Evolutionary conservation across 2,888 invertebrate genomes (phyloP).

Genomic region (Tromatobia lineatoria): DNA sequence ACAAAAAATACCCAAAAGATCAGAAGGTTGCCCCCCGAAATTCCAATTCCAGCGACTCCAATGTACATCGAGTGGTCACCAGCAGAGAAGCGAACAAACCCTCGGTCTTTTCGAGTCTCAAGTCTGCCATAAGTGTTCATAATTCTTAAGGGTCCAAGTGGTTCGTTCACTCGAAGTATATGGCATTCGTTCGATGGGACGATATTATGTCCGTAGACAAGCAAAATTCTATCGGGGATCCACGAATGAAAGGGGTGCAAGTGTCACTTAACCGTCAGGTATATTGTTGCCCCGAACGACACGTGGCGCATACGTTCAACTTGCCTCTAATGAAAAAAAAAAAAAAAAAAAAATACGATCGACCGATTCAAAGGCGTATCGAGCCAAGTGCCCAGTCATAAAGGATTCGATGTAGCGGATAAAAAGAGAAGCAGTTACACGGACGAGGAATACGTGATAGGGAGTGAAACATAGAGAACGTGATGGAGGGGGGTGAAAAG

Average conservation of each 20-base stretch:
- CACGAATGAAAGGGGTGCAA: constrained; percentile 27
- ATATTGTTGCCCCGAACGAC: constrained; percentile 68
- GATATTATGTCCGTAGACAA: not conserved
- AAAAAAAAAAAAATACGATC: constrained; percentile 74
- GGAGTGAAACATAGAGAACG: constrained; percentile 53
- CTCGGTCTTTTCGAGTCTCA: constrained; percentile 20
- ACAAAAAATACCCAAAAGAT: constrained; percentile 12
- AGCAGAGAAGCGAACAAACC: constrained; percentile 9
- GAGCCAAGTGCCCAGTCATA: constrained; percentile 12
- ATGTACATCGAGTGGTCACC: constrained; percentile 24
- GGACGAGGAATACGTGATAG: constrained; percentile 34
- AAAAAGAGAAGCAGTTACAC: constrained; percentile 47
- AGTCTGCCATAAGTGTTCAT: constrained; percentile 26
- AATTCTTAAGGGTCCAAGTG: constrained; percentile 29
- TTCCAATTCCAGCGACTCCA: constrained; percentile 16
- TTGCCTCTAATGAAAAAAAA: constrained; percentile 79
- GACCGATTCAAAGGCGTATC: constrained; percentile 50
- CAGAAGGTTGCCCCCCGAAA: constrained; percentile 4
- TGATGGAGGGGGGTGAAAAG: constrained; percentile 66
- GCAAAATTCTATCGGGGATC: not conserved
- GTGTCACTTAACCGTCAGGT: constrained; percentile 58
- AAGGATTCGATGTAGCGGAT: constrained; percentile 37
- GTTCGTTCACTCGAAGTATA: constrained; percentile 33
- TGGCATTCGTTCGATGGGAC: constrained; percentile 15
- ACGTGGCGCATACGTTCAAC: constrained; percentile 75